A percentile compares a stretch with the other conserved stretches of the same genome.
phyloP scores from a whole-genome alignment of 1,140 invertebrate genomes.

The Drosophila novamexicana region DNA sequence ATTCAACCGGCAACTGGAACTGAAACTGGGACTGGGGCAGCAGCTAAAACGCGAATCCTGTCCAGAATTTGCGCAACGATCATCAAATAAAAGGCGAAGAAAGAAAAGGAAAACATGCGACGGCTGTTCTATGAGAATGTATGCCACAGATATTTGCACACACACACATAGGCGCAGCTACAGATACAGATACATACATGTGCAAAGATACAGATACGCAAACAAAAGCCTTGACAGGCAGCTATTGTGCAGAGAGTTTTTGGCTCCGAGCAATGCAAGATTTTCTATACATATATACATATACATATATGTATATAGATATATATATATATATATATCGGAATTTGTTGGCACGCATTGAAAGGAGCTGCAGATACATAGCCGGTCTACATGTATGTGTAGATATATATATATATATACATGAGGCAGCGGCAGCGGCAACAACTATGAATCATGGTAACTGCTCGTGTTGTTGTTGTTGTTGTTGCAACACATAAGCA shows the following conservation, averaged over 20 bases:
- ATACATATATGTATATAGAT: neutral
- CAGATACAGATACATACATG: neutral
- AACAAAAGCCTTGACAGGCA: constrained; percentile 36
- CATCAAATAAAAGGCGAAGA: neutral
- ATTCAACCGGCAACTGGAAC: constrained; percentile 5
- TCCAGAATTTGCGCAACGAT: constrained; percentile 5
- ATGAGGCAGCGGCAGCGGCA: constrained; percentile 23
- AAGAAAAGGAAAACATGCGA: neutral
- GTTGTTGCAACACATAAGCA: constrained; percentile 25
- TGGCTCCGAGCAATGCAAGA: constrained; percentile 11
- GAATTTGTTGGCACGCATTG: constrained; percentile 3
- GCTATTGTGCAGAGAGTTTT: constrained; percentile 34
- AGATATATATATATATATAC: constrained; percentile 7
- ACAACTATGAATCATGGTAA: constrained; percentile 79
- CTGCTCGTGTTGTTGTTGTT: constrained; percentile 49
- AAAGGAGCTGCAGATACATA: constrained; percentile 43
- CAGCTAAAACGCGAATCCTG: constrained; percentile 23
- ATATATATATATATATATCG: too few species aligned
- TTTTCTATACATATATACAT: constrained; percentile 11
- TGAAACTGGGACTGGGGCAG: constrained; percentile 31
- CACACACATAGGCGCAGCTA: neutral
- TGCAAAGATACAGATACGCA: neutral
- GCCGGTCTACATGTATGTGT: too few species aligned
- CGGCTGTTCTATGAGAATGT: constrained; percentile 46
- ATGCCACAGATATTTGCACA: constrained; percentile 45